Evolutionary conservation across 2,888 invertebrate genomes (phyloP), one percentile per base, ranked within the genome.

Genomic region (Andrena minutula): DNA sequence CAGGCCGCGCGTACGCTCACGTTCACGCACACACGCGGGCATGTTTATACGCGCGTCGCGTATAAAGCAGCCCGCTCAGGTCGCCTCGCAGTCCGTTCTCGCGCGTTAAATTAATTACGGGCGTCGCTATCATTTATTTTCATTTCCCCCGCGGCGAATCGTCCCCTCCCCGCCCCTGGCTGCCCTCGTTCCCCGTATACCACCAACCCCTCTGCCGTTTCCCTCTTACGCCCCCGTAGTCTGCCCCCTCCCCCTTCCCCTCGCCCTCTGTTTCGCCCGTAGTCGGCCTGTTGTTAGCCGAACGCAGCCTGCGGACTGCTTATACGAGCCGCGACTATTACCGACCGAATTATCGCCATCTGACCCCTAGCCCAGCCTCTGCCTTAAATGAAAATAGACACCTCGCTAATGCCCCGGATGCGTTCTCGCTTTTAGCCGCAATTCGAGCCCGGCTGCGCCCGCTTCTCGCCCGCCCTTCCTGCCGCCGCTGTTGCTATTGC

Each of bases 81-180:
- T 87, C 83, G 87, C 84, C 84, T 88, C 84, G 87, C 85, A 88
- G 89, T 90, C 87, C 84, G 87, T 89, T 89, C 85, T 87, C 88
- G 86, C 89, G 89, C 90, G 91, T 89, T 92, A 92, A 92, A 92
- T 92, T 92, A 92, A 93, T 93, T 93, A 93, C 92, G 88, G 90
- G 86, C 87, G 85, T 86, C 88, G 90, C 91, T 91, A 92, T 93
- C 93, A 92, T 92, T 93, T 92, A 92, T 93, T 93, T 93, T 93
- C 92, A 92, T 93, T 93, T 93, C 91, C 89, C 91, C 89, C 89
- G 89, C 88, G 86, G 90, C 90, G 89, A 88, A 89, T 89, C 86
- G 82, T 75, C 83, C 83, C 81, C 80, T 28, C 71, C 41, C 71
- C 41, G 5, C 26, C 64, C 28, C 32, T 6, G 41, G n/a, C 56